Evolutionary conservation across 1,140 invertebrate genomes (phyloP).

Genomic region (Sycobia sp.): DNA sequence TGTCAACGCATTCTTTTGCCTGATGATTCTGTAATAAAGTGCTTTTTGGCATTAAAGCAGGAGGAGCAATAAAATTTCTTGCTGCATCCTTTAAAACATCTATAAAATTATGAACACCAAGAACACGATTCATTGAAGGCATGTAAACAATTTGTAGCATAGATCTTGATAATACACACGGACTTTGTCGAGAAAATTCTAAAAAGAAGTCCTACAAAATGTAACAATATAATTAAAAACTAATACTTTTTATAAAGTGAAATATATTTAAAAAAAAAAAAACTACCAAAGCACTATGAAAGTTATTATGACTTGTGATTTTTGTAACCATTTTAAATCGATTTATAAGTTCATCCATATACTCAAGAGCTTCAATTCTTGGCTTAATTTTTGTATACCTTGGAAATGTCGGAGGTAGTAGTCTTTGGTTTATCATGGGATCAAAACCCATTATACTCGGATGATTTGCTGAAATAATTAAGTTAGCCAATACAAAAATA

Average conservation of each 20-base stretch:
- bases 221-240: conserved; percentile 18
- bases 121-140: conserved; percentile 60
- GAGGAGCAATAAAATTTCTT: conserved; percentile 85
- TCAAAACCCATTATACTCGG: conserved; percentile 84
- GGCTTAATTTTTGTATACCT: conserved; percentile 92
- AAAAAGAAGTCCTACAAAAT: conserved; percentile 85
- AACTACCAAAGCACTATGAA: conserved; percentile 81
- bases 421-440: conserved; percentile 91
- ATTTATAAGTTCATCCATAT: conserved; percentile 81
- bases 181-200: conserved; percentile 82
- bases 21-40: conserved; percentile 68
- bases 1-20: conserved; percentile 85
- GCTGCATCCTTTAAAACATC: conserved; percentile 87
- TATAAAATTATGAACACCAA: conserved; percentile 67
- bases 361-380: conserved; percentile 79
- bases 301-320: conserved; percentile 77
- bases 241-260: neutral
- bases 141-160: conserved; percentile 85
- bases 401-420: conserved; percentile 96
- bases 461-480: conserved; percentile 53
- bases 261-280: conserved; percentile 1
- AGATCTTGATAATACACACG: conserved; percentile 93
- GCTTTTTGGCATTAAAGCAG: conserved; percentile 75
- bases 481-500: neutral
- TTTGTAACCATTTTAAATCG: conserved; percentile 83